These are phyloP conservation scores for Okapia johnstoni DNA, from an alignment of 2,113 vertebrate genomes.

Conservation along the genomic window DNA sequence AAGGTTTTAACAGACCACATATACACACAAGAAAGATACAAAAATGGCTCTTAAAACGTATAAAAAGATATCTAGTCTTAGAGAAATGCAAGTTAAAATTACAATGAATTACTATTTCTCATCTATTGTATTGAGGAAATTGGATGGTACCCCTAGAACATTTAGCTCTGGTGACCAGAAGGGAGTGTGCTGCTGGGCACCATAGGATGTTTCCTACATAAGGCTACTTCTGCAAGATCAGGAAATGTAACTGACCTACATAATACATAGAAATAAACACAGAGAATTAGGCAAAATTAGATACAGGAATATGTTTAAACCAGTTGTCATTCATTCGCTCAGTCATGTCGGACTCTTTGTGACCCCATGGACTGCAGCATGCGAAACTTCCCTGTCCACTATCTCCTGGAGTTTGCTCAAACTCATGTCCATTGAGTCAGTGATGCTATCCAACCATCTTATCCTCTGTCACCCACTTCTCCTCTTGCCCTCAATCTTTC, in stretches of 20 bases:
- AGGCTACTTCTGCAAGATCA: neutral
- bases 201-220: neutral
- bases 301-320: neutral
- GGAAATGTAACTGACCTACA: neutral
- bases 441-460: no score
- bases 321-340: no score
- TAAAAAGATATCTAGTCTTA: neutral
- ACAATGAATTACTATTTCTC: neutral
- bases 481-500: no score
- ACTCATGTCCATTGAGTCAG: no score
- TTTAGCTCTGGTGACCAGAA: neutral
- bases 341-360: no score
- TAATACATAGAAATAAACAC: neutral
- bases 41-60: neutral
- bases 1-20: neutral
- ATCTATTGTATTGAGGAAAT: neutral
- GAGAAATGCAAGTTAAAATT: neutral
- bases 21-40: neutral
- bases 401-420: no score
- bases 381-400: no score
- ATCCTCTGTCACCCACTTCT: no score
- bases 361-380: no score
- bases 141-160: neutral
- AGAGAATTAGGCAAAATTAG: neutral
- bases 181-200: neutral